Evolutionary conservation across 1,140 invertebrate species (phyloP), one percentile per base, ranked within the genome.

Genomic region (Drosophila malerkotliana): DNA sequence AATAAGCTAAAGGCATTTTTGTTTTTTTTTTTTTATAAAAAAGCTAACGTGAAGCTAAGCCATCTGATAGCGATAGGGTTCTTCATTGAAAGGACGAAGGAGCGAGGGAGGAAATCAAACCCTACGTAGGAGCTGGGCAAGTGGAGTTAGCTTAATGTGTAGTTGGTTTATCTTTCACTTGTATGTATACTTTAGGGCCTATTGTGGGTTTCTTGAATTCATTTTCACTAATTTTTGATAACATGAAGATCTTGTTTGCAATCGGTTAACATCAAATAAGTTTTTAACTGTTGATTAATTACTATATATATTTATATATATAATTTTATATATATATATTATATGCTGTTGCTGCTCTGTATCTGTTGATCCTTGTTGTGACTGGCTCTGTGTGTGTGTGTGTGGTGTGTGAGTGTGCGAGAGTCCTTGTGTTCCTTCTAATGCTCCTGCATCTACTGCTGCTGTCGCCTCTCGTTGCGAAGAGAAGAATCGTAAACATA

Each of bases 201-300:
- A 71, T 71, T 69, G 67, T 39, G 55, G 49, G 32, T 68, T 54
- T 63, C 37, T 32, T 26, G 54, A 69, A 48, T 69, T 55, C 7
- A 32, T 15, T 32, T 37, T 53, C 18, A 49, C 63, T 49, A 71
- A 69, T 49, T 69, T 67, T 74, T 74, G 47, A 75, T 75, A 75
- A 75, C 72, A 74, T 74, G 72, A 74, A 74, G 72, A 74, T 69
- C 51, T 39, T 14, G n/a, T 48, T 68, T 68, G 66, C 66, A 69
- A 69, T 74, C 55, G 72, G 47, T 72, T 72, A 72, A 74, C 72
- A 74, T 74, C 72, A 74, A 74, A 74, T 74, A 74, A 74, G 72
- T 74, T 55, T 71, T 71, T 71, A 74, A 74, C 72, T 74, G 71
- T 74, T 69, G 66, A 69, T 69, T 69, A 69, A 68, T 69, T 48